Percentiles rank a stretch among this genome's conserved stretches.
phyloP scores from a whole-genome alignment of 2,113 vertebrate species.

The Onychostoma macrolepis region DNA sequence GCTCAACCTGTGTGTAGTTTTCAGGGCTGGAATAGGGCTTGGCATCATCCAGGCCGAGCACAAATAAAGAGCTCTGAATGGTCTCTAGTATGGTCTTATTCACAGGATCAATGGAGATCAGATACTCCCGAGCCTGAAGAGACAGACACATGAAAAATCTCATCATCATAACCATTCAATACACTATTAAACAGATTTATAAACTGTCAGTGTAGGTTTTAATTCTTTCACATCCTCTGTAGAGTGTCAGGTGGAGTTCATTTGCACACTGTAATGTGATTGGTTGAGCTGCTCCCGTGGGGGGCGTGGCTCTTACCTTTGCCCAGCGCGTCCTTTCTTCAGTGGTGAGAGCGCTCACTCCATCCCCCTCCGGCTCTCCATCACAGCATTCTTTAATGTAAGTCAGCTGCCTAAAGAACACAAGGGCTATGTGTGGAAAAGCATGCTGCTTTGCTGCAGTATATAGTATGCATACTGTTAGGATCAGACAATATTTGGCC shows the following conservation, averaged over 20 bases:
- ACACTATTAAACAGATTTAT: neutral
- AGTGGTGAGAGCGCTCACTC: conserved; percentile 85
- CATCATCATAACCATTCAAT: neutral
- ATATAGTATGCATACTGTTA: neutral
- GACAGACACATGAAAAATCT: neutral
- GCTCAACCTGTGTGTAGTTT: conserved; percentile 84
- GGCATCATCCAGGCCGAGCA: conserved; percentile 82
- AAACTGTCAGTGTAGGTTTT: neutral
- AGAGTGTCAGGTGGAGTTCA: neutral
- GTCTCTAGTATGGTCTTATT: conserved; percentile 86
- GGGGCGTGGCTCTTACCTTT: conserved; percentile 72
- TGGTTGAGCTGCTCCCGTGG: neutral
- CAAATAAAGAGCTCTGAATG: conserved; percentile 88
- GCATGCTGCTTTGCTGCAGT: neutral
- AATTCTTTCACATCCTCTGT: neutral
- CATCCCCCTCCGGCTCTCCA: conserved; percentile 81
- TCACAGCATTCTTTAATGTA: conserved; percentile 82
- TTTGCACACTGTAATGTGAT: neutral
- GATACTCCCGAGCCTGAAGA: conserved; percentile 85
- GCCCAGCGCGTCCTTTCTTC: conserved; percentile 92
- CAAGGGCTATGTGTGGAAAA: neutral
- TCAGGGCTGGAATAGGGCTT: conserved; percentile 84
- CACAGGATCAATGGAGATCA: conserved; percentile 86
- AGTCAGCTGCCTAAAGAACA: conserved; percentile 81
- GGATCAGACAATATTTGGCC: no score